Evolutionary conservation across 2,113 vertebrate species (phyloP), one percentile per base, ranked within the genome.

Genomic region (Alaudala cheleensis): DNA sequence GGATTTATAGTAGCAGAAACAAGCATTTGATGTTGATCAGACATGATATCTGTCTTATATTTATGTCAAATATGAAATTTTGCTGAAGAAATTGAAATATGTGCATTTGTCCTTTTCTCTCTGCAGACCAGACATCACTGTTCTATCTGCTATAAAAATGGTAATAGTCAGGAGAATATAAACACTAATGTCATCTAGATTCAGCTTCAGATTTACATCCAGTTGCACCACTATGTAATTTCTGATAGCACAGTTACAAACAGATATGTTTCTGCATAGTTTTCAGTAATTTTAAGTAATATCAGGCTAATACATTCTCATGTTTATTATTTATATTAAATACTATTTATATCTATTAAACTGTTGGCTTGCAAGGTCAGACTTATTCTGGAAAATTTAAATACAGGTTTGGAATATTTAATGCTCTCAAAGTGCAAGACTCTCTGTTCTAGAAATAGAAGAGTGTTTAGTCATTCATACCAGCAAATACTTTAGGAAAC

Each of bases 11-110:
- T 31, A 95, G 49, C 14, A 78, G 49, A 93, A 84, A 83, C 37
- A 91, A 94, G 49, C 20, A 73, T 72, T 92, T 96, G 74, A 85
- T 86, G 69, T 50, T 89, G 65, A 96, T 29, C 62, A 18, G 33
- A 33, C 13, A 34, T 91, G 80, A 90, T 94, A 71, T 69, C n/a
- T 92, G 66, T 70, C 70, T 39, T 66, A 57, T 90, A 92, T 26
- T 84, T 31, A 67, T 81, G 53, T 81, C 71, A 92, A 90, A 66
- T 86, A 86, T 60, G 50, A 93, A 78, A 69, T 88, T 67, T 82
- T 92, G 40, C 40, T 72, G 53, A 93, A 94, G 24, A 84, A 91
- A 78, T 72, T 37, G 17, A 89, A 87, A 67, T 69, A 67, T 33
- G 34, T 56, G 17, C 10, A 54, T 83, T 87, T 92, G 56, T 85